phyloP scores from a whole-genome alignment of 2,113 vertebrate genomes.

The Pipra filicauda region DNA sequence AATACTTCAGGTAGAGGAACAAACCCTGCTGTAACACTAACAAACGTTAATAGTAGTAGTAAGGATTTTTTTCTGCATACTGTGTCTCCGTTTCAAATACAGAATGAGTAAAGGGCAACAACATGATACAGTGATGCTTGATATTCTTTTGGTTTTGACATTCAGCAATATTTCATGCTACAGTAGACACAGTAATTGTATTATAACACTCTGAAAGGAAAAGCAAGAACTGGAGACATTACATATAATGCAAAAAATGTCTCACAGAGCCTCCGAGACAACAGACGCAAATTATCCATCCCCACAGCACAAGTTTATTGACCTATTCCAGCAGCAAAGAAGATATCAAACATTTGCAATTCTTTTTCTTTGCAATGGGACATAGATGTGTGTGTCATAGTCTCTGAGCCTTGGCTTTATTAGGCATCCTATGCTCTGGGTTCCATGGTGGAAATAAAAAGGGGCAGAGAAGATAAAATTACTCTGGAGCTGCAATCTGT shows the following conservation, averaged over 20 bases:
- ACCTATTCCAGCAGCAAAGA: neutral
- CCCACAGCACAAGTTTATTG: neutral
- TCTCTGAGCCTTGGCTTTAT: neutral
- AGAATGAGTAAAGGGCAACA: neutral
- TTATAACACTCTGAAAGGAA: neutral
- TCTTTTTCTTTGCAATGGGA: neutral
- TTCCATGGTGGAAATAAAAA: neutral
- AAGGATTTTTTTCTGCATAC: neutral
- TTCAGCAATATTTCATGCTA: neutral
- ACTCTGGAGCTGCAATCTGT: neutral
- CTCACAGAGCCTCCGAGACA: neutral
- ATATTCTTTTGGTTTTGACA: neutral
- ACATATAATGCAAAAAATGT: neutral
- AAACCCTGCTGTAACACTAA: neutral
- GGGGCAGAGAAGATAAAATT: neutral
- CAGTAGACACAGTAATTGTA: neutral
- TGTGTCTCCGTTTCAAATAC: neutral
- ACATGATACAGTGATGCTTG: neutral
- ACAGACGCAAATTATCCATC: neutral
- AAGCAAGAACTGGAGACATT: neutral
- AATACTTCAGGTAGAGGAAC: neutral
- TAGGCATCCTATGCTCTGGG: neutral
- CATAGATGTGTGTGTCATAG: neutral
- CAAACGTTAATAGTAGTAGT: neutral
- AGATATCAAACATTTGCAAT: neutral